Evolutionary conservation across 2,797 vertebrate species (phyloP), one percentile per base, ranked within the genome.

Genomic region (Acanthurus lineatus): DNA sequence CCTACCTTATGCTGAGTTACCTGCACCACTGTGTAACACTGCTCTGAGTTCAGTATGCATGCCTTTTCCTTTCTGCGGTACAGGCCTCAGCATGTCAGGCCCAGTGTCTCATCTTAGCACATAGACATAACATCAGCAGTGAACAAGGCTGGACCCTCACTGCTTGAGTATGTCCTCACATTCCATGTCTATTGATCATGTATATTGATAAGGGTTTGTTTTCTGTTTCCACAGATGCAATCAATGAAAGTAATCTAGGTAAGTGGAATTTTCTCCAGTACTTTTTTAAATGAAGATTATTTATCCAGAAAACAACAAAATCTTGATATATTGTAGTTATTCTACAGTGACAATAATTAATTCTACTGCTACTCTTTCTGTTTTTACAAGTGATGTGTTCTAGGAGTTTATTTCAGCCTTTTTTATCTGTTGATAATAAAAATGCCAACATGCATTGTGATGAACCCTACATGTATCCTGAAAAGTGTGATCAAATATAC

Each of bases 211-310:
- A 72, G 12, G 6, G 0, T 47, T 68, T 74, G 20, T 77, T 76
- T 79, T 86, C 17, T 87, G n/a, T 87, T 80, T 88, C 54, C 61
- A 77, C 82, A 89, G 89, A 91, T 88, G 64, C 84, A 81, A 74
- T 91, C 69, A 90, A 74, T 84, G 88, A 86, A 60, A 84, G 67
- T 80, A 76, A 86, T 76, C 65, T 89, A 11, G 88, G 84, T 88
- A 69, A 89, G 89, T 86, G 38, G 20, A 75, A 59, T 77, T 20
- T 38, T 48, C 14, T 49, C n/a, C 52, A 22, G 16, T 35, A 8
- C 19, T 61, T n/a, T 52, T 52, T 22, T 1, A 8, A 8, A 68
- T 64, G 32, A 40, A 51, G n/a, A 42, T 32, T 38, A 44, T 65
- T 6, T 62, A 19, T 67, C 5, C 45, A 40, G 19, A 68, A 53